A percentile compares a stretch with the other conserved stretches of the same genome.
phyloP scores from a whole-genome alignment of 2,888 invertebrate genomes.

The Muscina levida region DNA sequence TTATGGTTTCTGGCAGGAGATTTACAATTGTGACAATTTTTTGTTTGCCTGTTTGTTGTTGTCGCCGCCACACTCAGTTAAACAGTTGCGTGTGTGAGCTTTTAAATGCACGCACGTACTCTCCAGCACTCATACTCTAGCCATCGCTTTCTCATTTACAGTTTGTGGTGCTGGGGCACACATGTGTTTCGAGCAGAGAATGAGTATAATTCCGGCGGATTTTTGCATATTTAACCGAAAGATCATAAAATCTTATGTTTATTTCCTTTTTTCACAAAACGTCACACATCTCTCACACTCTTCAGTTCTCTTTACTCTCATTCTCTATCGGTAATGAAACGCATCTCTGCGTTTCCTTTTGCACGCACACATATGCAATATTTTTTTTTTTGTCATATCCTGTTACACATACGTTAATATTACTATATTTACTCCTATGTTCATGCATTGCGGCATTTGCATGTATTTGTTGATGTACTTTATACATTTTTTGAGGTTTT shows the following conservation, averaged over 20 bases:
- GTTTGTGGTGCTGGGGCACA: conserved; percentile 16
- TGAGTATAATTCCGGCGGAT: conserved; percentile 62
- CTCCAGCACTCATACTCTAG: conserved; percentile 7
- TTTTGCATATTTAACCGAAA: conserved; percentile 66
- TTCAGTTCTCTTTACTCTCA: neutral
- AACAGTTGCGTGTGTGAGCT: conserved; percentile 48
- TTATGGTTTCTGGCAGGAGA: conserved; percentile 74
- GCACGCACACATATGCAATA: conserved; percentile 58
- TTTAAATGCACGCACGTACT: conserved; percentile 52
- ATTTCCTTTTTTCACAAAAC: conserved; percentile 60
- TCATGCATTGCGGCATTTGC: conserved; percentile 46
- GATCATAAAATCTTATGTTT: conserved; percentile 71
- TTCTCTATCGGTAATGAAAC: conserved; percentile 35
- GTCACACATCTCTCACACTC: conserved; percentile 22
- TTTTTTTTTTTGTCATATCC: conserved; percentile 41
- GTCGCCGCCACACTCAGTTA: conserved; percentile 42
- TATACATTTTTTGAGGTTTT: conserved; percentile 32
- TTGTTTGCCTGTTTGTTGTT: conserved; percentile 16
- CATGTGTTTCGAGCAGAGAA: conserved; percentile 31
- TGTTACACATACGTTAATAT: neutral
- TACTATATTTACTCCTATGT: conserved; percentile 17
- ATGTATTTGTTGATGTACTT: conserved; percentile 14
- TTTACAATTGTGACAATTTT: conserved; percentile 68
- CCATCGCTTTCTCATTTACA: neutral
- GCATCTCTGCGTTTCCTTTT: conserved; percentile 49